Evolutionary conservation across 2,888 invertebrate species (phyloP), one percentile per base, ranked within the genome.

Genomic region (Mesochorus sp.): DNA sequence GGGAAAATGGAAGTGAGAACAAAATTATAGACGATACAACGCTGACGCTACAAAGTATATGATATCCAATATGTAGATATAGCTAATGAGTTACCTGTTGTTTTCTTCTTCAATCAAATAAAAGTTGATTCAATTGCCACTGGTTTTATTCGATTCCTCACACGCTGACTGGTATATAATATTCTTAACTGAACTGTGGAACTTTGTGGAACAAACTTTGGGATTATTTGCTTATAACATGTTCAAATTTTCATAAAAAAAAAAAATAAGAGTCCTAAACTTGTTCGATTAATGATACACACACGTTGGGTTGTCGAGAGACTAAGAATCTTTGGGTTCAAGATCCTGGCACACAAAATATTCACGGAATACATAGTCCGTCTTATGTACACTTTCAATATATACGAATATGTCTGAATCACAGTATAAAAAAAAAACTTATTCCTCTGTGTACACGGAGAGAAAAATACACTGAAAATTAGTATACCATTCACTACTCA

Each of bases 311-410:
- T 61, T 28, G 24, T 49, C 49, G 24, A 49, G 12, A 2, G 49
- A 14, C 21, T 31, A 21, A 6, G 44, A 44, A 55, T 68, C 68
- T 68, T 75, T 75, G 67, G n/a, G 61, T 62, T 61, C 53, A 42
- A 64, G 66, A 66, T 26, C 61, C 62, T 44, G 55, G 62, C n/a
- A 74, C 31, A 39, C 17, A 37, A 17, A 39, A 66, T 8, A 28
- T 39, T n/a, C n/a, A n/a, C n/a, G n/a, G n/a, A n/a, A 59, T 51
- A 59, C 59, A 73, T 4, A 26, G 24, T 59, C 6, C 21, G 34
- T 51, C n/a, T n/a, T 49, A 51, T 53, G 42, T 67, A 67, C 31
- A 67, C 17, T 49, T 51, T 59, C 21, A 44, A 59, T 44, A 61
- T 39, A 62, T 6, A 39, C 59, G 34, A 47, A 47, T 26, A 62